Base-by-base conservation (phyloP, 2,113 vertebrate species). In the Sialia sialis region DNA sequence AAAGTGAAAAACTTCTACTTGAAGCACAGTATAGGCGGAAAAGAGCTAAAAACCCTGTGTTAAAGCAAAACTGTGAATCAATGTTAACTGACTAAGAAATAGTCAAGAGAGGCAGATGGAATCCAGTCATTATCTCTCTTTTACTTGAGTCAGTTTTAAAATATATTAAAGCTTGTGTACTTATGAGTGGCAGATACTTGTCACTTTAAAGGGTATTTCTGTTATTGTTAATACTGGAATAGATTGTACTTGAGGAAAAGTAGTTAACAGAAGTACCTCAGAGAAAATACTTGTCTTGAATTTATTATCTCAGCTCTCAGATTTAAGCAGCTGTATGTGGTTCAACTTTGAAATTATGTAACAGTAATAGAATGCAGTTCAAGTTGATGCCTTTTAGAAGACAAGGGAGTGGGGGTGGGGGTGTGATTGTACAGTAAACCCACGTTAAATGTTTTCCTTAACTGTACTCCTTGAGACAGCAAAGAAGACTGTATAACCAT, bases 171-270 rank as follows among this genome's bases (percentile, higher is more conserved):
- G 17, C 67, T 60, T 78, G 14, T 93, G 70, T 94, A 51, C 48
- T 90, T 91, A 30, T 84, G 93, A 96, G 77, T 97, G 97, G 85
- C 93, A 97, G 87, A 93, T 96, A 79, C 91, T 96, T 96, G 96
- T 95, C 93, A 95, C 56, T 91, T 90, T 80, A 55, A 90, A 95
- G 77, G 84, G 94, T 97, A 97, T 97, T 97, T 98, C 88, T 97
- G 55, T 56, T 89, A 36, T 67, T 94, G 84, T 93, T 90, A 87
- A 75, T 95, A 95, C 93, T 90, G 94, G 94, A 97, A 95, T 94
- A 97, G 62, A 92, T 44, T 70, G 59, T 83, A 88, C 55, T 54
- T 90, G 78, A 90, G 43, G 93, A 94, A 77, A 77, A 69, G 62
- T 44, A 85, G 49, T 84, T 96, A 76, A 89, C 90, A 97, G 90